Base-by-base conservation (phyloP, 2,113 vertebrate species). In the Tauraco erythrolophus region DNA sequence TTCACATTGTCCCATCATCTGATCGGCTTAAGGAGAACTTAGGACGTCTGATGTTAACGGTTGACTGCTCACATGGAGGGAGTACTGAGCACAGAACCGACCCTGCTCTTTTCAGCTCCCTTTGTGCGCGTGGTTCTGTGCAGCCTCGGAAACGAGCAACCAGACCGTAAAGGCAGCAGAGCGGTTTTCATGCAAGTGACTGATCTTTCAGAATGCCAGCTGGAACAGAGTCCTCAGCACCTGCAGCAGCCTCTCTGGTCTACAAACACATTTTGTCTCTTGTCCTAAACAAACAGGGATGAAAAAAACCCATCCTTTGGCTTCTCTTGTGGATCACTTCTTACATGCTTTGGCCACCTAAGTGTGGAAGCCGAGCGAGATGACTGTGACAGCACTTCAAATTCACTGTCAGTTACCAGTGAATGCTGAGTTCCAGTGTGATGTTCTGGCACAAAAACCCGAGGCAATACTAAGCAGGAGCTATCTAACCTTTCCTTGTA, bases 151-250 rank as follows among this genome's bases (percentile, higher is more conserved):
- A 89, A 88, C n/a, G 60, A 94, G 60, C 83, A 91, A 57, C 27
- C 72, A 91, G 71, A 53, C 71, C 94, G 94, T 88, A 89, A 95
- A 75, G 71, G 69, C 91, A 92, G 75, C 56, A 89, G 68, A 91
- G 65, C 76, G 91, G 91, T 88, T 94, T 94, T 91, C 80, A 76
- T 89, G 45, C 25, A 86, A 48, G 80, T 89, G 94, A 96, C 41
- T 68, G 95, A 94, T 94, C 92, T 89, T 89, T 69, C 80, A 84
- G 60, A 89, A 84, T 79, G 91, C 79, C 86, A 78, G 95, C 85
- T 94, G 76, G 76, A 94, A 81, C 54, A 90, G n/a, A 88, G 76
- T 76, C 33, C 51, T 75, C 51, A 71, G 69, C 86, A 97, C 72
- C 91, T 94, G 85, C 92, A 95, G 72, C 79, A 94, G 43, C 43